phyloP scores from a whole-genome alignment of 2,888 invertebrate species.

The Acrobeloides nanus region DNA sequence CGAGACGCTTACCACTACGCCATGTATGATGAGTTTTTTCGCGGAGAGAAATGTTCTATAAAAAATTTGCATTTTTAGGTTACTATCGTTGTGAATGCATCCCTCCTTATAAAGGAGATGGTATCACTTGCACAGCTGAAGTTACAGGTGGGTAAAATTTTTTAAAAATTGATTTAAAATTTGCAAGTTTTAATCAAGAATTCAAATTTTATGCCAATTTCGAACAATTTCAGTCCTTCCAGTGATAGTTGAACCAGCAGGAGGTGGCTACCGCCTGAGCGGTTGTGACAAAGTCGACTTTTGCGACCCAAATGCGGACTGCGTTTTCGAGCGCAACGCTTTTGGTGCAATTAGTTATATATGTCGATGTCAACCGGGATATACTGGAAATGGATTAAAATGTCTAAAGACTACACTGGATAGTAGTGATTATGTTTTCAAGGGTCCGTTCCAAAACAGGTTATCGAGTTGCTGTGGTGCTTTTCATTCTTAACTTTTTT shows the following conservation, averaged over 20 bases:
- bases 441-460: too few relatives aligned
- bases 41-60: too few relatives aligned
- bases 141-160: not conserved
- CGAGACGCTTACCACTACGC: too few relatives aligned
- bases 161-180: not conserved
- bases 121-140: slow-evolving; percentile 66
- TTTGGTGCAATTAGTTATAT: slow-evolving; percentile 70
- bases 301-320: slow-evolving; percentile 80
- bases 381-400: slow-evolving; percentile 26
- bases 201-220: too few relatives aligned
- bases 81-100: slow-evolving; percentile 60
- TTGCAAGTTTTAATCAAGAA: not conserved
- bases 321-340: slow-evolving; percentile 72
- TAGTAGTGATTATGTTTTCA: too few relatives aligned
- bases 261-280: too few relatives aligned
- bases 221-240: too few relatives aligned
- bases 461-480: too few relatives aligned
- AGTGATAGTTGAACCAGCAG: too few relatives aligned
- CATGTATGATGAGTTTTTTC: too few relatives aligned
- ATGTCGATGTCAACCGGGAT: slow-evolving; percentile 45
- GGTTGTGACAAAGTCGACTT: too few relatives aligned
- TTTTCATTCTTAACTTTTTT: too few relatives aligned
- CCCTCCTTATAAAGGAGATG: slow-evolving; percentile 80
- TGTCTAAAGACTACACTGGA: not conserved
- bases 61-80: slow-evolving; percentile 25